phyloP scores from a whole-genome alignment of 2,888 invertebrate species.

The Abrostola tripartita region DNA sequence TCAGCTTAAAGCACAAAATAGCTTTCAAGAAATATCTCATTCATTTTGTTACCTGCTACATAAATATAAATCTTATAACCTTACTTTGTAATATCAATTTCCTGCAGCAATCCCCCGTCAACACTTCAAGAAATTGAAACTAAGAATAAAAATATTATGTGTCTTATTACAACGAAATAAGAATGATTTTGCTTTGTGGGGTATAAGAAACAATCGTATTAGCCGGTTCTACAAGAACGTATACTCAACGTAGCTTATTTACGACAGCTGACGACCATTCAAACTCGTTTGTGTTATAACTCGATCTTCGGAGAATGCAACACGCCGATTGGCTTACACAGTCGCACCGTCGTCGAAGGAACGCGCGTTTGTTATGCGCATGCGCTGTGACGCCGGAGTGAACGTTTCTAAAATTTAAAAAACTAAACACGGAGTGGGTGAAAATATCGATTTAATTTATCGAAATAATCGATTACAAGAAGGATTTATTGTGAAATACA shows the following conservation, averaged over 20 bases:
- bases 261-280: constrained; percentile 66
- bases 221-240: constrained; percentile 67
- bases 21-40: constrained; percentile 25
- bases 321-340: constrained; percentile 72
- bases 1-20: constrained; percentile 43
- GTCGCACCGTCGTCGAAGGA: constrained; percentile 63
- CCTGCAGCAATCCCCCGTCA: constrained; percentile 31
- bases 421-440: constrained; percentile 53
- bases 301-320: constrained; percentile 78
- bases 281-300: constrained; percentile 73
- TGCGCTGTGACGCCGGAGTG: constrained; percentile 60
- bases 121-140: constrained; percentile 37
- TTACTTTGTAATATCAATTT: constrained; percentile 29
- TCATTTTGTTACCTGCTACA: constrained; percentile 36
- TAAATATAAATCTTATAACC: constrained; percentile 48
- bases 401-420: constrained; percentile 59
- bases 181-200: constrained; percentile 49
- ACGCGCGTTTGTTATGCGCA: constrained; percentile 63
- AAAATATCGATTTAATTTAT: constrained; percentile 33
- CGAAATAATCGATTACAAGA: constrained; percentile 37
- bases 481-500: constrained; percentile 41
- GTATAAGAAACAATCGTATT: constrained; percentile 59
- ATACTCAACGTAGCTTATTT: constrained; percentile 60
- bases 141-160: constrained; percentile 43
- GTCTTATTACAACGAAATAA: constrained; percentile 45